Evolutionary conservation across 2,797 vertebrate genomes (phyloP), one percentile per base, ranked within the genome.

Genomic region (Emydoidea blandingii): DNA sequence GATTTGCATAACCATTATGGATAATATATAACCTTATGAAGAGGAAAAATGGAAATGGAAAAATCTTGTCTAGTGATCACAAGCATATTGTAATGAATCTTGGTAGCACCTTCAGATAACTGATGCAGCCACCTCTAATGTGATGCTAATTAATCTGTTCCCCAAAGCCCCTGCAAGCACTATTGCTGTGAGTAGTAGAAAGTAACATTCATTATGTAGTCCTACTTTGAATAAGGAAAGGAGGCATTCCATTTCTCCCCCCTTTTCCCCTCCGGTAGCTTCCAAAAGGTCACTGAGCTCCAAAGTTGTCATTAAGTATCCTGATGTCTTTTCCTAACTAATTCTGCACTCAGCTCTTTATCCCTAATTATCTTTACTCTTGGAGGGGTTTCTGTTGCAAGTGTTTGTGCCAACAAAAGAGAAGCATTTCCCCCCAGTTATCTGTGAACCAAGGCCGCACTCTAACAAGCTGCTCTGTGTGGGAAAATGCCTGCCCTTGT

Each of bases 261-360:
- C 65, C 41, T 18, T n/a, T 18, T 81, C 4, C 12, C 37, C 34
- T 14, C 44, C 31, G 0, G 0, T 3, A 41, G 5, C 18, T 1
- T 81, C 29, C 10, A 79, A 21, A 52, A 76, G 16, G 18, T 52
- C 6, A 1, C 15, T 79, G 9, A 2, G 50, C 52, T 89, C 54
- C 74, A 25, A 53, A 85, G n/a, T 62, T n/a, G 34, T n/a, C n/a
- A 6, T 29, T 78, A 76, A 47, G 12, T 76, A 76, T 76, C 47
- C 21, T 68, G 12, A 7, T 82, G n/a, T 41, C 1, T 34, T 21
- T 19, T 27, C 78, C 25, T 37, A 76, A 29, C 74, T 44, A 76
- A 27, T 25, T 76, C 37, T 74, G 41, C 11, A 8, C 41, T 74
- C 44, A 76, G 74, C 23, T 47, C 44, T 76, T 78, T 15, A 78